Base-by-base conservation (phyloP, 2,113 vertebrate species). In the Halichoerus grypus region DNA sequence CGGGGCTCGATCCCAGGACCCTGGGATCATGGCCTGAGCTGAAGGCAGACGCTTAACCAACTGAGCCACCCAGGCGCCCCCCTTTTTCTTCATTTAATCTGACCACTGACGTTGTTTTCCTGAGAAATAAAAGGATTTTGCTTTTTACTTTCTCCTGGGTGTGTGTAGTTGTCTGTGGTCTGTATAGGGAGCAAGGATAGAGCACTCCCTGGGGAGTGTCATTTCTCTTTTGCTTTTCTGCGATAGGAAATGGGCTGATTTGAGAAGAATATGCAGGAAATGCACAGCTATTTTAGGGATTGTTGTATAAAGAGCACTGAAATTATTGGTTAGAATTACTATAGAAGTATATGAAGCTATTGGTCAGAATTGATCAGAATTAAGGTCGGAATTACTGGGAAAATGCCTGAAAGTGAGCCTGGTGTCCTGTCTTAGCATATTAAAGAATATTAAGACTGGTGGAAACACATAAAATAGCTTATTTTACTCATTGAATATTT, bases 181-280 rank as follows among this genome's bases (percentile, higher is more conserved):
- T 89, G 4, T 51, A 3, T 24, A 31, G 55, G 86, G 49, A 83
- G 53, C 18, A 39, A 49, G 49, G 67, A 49, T 55, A 39, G 76
- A 92, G 42, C 9, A 7, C 14, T 77, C 26, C 55, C 65, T 91
- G 19, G 81, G 69, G 76, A 74, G 4, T 74, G 28, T 90, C 51
- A 36, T 92, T 82, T 94, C 91, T 96, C 28, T n/a, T 92, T 51
- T 90, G 36, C 13, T 42, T 81, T 85, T 92, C 90, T 33, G 2
- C 4, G 21, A 2, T 94, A 57, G 55, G 93, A 97, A 95, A 85
- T 76, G 57, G 88, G 74, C 13, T 67, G 72, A 79, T 53, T 28
- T 91, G 79, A 90, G 88, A 91, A 77, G 82, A 92, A 83, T 42
- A 46, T 83, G 21, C 71, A 76, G 81, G 88, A 55, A 69, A 59